Evolutionary conservation across 2,888 invertebrate species (phyloP).

Genomic region (Caenorhabditis macrosperma): DNA sequence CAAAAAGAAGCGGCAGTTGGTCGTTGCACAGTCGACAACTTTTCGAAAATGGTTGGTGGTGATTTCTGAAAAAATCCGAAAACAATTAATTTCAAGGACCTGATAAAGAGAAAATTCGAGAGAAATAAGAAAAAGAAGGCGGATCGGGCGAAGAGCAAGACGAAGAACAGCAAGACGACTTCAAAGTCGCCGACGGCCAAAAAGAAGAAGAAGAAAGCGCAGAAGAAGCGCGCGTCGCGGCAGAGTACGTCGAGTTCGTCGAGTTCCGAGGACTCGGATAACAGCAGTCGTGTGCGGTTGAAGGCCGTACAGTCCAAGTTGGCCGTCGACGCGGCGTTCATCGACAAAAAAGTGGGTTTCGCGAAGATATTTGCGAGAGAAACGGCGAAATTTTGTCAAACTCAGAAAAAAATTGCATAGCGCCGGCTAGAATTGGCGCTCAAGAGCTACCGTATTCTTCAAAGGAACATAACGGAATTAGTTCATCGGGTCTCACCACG

Average conservation of each 20-base stretch:
- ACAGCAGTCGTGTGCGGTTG: slow-evolving; percentile 11
- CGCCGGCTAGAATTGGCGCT: too few species aligned
- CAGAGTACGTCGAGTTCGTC: slow-evolving; percentile 28
- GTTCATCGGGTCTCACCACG: too few species aligned
- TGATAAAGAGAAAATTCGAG: slow-evolving; percentile 47
- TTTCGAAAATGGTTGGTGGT: neutral
- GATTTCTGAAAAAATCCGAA: neutral
- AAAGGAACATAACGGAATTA: too few species aligned
- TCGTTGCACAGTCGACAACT: neutral
- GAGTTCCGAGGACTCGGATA: slow-evolving; percentile 24
- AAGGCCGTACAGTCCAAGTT: slow-evolving; percentile 24
- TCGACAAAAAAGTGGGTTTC: slow-evolving; percentile 23
- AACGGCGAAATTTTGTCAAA: too few species aligned
- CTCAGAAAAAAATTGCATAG: too few species aligned
- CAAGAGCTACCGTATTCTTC: neutral
- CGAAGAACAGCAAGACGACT: neutral
- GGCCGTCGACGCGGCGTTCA: slow-evolving; percentile 27
- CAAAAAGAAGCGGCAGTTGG: too few species aligned
- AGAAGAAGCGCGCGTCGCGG: slow-evolving; percentile 12
- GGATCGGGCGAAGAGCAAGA: slow-evolving; percentile 12
- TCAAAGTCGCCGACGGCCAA: slow-evolving; percentile 9
- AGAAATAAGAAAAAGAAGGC: slow-evolving; percentile 35
- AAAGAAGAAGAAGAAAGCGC: slow-evolving; percentile 31
- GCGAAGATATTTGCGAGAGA: too few species aligned
- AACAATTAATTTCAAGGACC: slow-evolving; percentile 16